Base-by-base conservation (phyloP, 2,797 vertebrate genomes). In the Microcaecilia unicolor region DNA sequence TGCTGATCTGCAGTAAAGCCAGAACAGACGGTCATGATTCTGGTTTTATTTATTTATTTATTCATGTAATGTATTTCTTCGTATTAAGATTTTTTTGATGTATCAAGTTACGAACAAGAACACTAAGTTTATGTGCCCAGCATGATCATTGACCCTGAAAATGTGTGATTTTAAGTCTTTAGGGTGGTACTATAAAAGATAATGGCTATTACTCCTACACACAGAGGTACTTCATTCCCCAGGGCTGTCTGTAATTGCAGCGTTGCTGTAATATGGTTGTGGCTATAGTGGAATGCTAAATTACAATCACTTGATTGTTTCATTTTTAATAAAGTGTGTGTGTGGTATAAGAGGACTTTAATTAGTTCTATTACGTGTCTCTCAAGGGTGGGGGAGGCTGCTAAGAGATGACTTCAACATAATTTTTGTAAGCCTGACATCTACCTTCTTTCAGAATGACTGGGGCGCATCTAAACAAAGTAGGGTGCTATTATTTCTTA, bases 351-450 rank as follows among this genome's bases (percentile, higher is more conserved):
- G 28, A 41, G 24, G 34, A 32, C n/a, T 50, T 56, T 59, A 54
- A 57, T 59, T 67, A 61, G 42, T 64, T 46, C 49, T 52, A 28
- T 28, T 44, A n/a, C 12, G 19, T 31, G 24, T 48, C 46, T 54
- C 15, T 15, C 28, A 9, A 25, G 25, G 27, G 51, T 1, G 30
- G 46, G 37, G 37, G 50, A 71, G 37, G 31, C 25, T 48, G 37
- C 48, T 9, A 33, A 40, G 39, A 44, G 37, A 37, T 28, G 22
- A 23, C 21, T 56, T 43, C 6, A 35, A 47, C 19, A 47, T 49
- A 34, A 42, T 37, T 24, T 9, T 7, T n/a, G n/a, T n/a, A n/a
- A n/a, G 10, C 31, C 39, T 31, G 27, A 24, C 18, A 60, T 49
- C 54, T 70, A 52, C 40, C 57, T 50, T 50, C 64, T 55, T 41